Conservation (phyloP, 2,888 invertebrate species). For the Oasisia sp. region DNA sequence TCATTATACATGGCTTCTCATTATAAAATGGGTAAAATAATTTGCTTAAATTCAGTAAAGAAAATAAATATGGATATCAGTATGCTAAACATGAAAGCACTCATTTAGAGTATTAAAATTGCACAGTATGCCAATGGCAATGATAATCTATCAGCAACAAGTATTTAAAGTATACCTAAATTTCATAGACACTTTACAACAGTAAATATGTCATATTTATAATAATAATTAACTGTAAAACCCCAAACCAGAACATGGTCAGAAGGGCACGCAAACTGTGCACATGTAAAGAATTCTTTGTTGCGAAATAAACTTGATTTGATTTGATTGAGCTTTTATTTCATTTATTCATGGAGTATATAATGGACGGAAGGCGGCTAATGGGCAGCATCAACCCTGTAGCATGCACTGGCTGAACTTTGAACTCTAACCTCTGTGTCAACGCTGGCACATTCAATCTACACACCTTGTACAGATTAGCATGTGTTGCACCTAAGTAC, state of each 20-base stretch:
- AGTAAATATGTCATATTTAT: not conserved
- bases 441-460: not conserved
- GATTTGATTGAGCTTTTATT: not conserved
- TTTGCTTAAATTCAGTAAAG: not conserved
- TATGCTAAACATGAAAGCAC: not conserved
- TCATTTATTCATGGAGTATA: not conserved
- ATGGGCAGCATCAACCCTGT: not conserved
- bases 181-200: not conserved
- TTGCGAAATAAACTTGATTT: not conserved
- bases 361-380: not conserved
- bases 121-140: not conserved
- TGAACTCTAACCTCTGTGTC: not conserved
- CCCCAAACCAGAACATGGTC: not conserved
- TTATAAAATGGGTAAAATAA: not conserved
- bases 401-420: not conserved
- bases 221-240: slow-evolving; percentile 13
- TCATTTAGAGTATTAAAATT: not conserved
- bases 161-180: not conserved
- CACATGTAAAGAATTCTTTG: not conserved
- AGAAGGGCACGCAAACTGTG: not conserved
- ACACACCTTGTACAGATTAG: not conserved
- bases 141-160: not conserved
- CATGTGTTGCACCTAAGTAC: not conserved
- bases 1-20: not conserved
- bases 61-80: not conserved